Conservation (phyloP, 2,888 invertebrate species). For the Folsomia manolachei region DNA sequence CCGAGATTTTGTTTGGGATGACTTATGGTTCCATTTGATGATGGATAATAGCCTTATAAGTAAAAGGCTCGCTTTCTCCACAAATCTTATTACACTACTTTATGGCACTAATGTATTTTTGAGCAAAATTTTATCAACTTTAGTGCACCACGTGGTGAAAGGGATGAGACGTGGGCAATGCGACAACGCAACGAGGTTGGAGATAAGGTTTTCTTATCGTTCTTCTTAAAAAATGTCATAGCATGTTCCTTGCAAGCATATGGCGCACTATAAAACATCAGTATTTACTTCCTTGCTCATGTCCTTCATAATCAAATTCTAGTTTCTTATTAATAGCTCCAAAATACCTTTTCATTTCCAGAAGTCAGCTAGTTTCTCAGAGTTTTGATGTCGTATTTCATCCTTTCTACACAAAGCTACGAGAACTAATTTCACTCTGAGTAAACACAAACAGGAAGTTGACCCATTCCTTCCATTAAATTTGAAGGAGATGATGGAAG, state of each 20-base stretch:
- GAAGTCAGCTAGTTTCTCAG: too few species aligned
- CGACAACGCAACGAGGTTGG: too few species aligned
- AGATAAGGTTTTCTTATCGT: too few species aligned
- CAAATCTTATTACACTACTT: conserved; percentile 1
- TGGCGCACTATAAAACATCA: too few species aligned
- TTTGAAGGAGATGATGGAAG: neutral
- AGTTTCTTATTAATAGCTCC: too few species aligned
- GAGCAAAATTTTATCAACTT: conserved; percentile 21
- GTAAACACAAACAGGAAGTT: neutral
- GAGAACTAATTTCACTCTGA: neutral
- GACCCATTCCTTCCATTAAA: neutral
- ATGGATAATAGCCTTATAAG: conserved; percentile 17
- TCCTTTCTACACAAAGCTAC: too few species aligned
- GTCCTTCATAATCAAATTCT: too few species aligned
- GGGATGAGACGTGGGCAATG: neutral
- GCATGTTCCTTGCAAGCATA: too few species aligned
- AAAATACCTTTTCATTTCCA: too few species aligned
- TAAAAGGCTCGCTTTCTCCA: neutral
- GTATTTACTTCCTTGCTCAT: too few species aligned
- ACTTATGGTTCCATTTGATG: conserved; percentile 22
- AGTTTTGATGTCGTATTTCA: too few species aligned
- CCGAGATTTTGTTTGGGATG: conserved; percentile 13
- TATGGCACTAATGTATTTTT: conserved; percentile 23
- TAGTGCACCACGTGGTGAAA: neutral
- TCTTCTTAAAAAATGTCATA: too few species aligned